Base-by-base conservation (phyloP, 2,797 vertebrate species). In the Microctenopoma lineatum region DNA sequence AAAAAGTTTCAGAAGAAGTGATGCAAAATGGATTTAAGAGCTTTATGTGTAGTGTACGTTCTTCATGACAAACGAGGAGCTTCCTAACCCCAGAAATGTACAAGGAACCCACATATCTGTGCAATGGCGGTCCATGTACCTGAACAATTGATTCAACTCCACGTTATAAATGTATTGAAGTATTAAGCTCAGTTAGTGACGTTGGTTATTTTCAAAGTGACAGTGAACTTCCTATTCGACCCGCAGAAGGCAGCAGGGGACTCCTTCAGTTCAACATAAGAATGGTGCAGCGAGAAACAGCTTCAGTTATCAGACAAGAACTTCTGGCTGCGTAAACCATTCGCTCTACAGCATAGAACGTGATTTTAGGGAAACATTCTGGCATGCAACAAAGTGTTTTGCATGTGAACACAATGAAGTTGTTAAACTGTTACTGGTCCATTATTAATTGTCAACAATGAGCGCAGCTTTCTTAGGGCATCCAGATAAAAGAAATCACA, bases 371-470 rank as follows among this genome's bases (percentile, higher is more conserved):
- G 21, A 52, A 58, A 14, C 36, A 14, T 58, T 71, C 57, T 59
- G 32, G 55, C 38, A 66, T 46, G 32, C 32, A 34, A 34, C 7
- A 34, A 34, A 9, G 2, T 34, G 7, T 34, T 34, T 2, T 34
- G 7, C 32, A 9, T 11, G 3, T 39, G 11, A 39, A 3, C 3
- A 13, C 38, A 39, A 34, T 34, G 41, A 58, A 26, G 42, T 39
- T 60, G 66, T 64, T 70, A 50, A 64, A 71, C 48, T 45, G 25
- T 59, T 78, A 77, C 73, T 68, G 32, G 41, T 56, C 55, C 50
- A 34, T 69, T 64, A 67, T 73, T 79, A 73, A 71, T 52, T 44
- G 52, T 73, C 63, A 73, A 52, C 66, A 74, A 80, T 67, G 62
- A 79, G 47, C 7, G 4, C 46, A n/a, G 27, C 25, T 54, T 72